Evolutionary conservation across 1,140 invertebrate genomes (phyloP), one percentile per base, ranked within the genome.

Genomic region (Sitobion miscanthi): DNA sequence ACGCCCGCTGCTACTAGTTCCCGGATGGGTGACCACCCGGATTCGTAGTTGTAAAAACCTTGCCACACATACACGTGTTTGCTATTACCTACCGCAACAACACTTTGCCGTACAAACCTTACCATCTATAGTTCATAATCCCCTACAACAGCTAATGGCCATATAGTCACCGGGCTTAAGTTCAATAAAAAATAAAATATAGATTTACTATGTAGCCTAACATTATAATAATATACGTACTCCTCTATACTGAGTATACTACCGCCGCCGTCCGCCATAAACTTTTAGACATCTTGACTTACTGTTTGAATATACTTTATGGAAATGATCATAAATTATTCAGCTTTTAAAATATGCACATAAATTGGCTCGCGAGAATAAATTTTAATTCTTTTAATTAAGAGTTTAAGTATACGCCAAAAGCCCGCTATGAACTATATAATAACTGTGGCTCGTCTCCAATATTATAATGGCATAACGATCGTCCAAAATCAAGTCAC

Each of bases 351-450:
- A 77, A 77, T 77, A 77, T 77, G 30, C n/a, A 77, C 30, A 77
- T 77, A 77, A 77, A 69, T 69, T 69, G 11, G 3, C 25, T 69
- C 9, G 2, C 2, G 62, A 69, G 62, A n/a, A 69, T 69, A 69
- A n/a, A 77, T 77, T 77, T n/a, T n/a, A n/a, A n/a, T 77, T 77
- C n/a, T 57, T 77, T n/a, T 77, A 77, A 77, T 77, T 17, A 77
- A 5, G 30, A 77, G 62, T 77, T 77, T 77, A 77, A 77, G n/a
- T 77, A 77, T 17, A 14, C 30, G 11, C 42, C 42, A 47, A n/a
- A n/a, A 77, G n/a, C 11, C 21, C 17, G 5, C 14, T 17, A n/a
- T 77, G 14, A n/a, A 17, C 25, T 30, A 25, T 57, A 69, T 30
- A 25, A 69, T 30, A n/a, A n/a, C 30, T 1, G 25, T 11, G 25